These are phyloP conservation scores for Miltochrista miniata DNA, from an alignment of 2,888 invertebrate genomes.

Conservation along the genomic window DNA sequence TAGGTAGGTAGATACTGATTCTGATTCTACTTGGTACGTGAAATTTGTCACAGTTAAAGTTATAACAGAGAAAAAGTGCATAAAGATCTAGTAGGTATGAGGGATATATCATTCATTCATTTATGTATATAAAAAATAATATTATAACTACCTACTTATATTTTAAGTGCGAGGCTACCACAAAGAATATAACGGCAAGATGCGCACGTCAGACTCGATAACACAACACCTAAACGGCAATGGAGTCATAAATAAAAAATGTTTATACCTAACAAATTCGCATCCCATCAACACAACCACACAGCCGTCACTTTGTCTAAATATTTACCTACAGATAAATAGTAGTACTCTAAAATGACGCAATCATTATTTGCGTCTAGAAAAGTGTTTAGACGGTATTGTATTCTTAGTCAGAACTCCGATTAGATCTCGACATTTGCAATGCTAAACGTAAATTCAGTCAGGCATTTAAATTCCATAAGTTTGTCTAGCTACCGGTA, in stretches of 20 bases:
- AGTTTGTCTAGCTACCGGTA: conserved; percentile 45
- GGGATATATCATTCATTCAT: no score
- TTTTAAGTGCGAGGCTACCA: no score
- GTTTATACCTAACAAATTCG: conserved; percentile 1
- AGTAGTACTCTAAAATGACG: conserved; percentile 8
- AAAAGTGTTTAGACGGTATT: conserved; percentile 32
- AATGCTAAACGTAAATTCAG: conserved; percentile 50
- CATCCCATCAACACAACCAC: background rate
- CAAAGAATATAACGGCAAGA: no score
- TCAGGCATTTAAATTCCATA: conserved; percentile 64
- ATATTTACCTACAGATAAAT: conserved; percentile 5
- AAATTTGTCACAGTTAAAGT: no score
- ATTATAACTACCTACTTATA: no score
- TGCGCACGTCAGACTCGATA: no score
- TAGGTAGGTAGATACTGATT: no score
- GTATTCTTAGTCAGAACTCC: conserved; percentile 29
- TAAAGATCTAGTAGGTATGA: no score
- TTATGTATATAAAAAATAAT: no score
- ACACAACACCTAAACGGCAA: no score
- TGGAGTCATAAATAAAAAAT: conserved; percentile 2
- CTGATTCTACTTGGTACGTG: no score
- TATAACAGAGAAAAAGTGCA: no score
- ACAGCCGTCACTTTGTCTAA: background rate
- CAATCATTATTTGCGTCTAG: conserved; percentile 35
- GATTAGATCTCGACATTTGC: conserved; percentile 54